Conservation (phyloP, 2,113 vertebrate genomes). For the Sprattus sprattus region DNA sequence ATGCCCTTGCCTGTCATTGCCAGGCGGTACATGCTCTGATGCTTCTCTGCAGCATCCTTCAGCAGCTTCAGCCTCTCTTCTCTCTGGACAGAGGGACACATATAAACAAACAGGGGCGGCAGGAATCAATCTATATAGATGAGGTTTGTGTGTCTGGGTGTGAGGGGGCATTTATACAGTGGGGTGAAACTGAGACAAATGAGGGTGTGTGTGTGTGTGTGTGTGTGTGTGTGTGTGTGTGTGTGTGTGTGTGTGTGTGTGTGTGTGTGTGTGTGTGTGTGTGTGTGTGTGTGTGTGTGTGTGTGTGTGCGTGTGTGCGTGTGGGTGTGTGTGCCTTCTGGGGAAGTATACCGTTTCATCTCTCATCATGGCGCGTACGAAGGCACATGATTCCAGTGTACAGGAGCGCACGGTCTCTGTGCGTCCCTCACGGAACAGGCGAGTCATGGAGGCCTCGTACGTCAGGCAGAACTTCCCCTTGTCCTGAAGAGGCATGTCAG, state of each 20-base stretch:
- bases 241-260: background rate
- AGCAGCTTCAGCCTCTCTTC: slow-evolving; percentile 78
- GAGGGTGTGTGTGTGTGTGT: background rate
- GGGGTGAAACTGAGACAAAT: background rate
- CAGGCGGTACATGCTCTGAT: slow-evolving; percentile 85
- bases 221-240: background rate
- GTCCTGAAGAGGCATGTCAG: slow-evolving; percentile 71
- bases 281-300: background rate
- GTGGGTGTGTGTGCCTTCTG: background rate
- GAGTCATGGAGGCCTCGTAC: slow-evolving; percentile 97
- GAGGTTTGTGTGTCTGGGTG: background rate
- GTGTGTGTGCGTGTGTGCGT: background rate
- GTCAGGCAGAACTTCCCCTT: slow-evolving; percentile 94
- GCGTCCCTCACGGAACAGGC: slow-evolving; percentile 93
- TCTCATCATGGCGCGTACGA: slow-evolving; percentile 84
- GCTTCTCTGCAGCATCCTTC: slow-evolving; percentile 77
- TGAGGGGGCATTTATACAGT: background rate
- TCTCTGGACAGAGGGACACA: slow-evolving; percentile 59
- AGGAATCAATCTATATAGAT: background rate
- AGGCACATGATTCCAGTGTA: slow-evolving; percentile 79
- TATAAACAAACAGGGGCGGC: no score
- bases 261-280: slow-evolving; percentile 1
- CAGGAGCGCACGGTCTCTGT: slow-evolving; percentile 96
- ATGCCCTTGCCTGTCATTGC: slow-evolving; percentile 93
- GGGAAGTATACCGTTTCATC: slow-evolving; percentile 72